Base-by-base conservation (phyloP, 2,113 vertebrate genomes). In the Alosa alosa region DNA sequence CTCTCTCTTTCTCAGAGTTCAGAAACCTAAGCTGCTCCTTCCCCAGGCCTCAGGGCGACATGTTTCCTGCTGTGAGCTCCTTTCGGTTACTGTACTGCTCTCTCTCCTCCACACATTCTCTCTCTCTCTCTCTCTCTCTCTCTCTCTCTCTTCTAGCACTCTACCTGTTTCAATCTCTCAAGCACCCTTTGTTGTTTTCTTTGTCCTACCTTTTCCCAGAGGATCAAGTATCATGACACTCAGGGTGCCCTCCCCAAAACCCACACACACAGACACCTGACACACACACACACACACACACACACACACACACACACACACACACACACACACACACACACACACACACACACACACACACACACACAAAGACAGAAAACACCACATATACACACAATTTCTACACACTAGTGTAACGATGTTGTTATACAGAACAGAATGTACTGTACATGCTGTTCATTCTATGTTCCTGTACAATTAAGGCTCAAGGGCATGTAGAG, bases 341-440 rank as follows among this genome's bases (percentile, higher is more conserved):
- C 20, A 64, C 60, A 64, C 20, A 85, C 60, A 64, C 60, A 64
- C n/a, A 86, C 89, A 84, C 75, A 41, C 89, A 86, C 86, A 88
- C 60, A 64, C n/a, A 64, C 60, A 64, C n/a, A 22, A n/a, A n/a
- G 18, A 25, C 20, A 25, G 2, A 83, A 84, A 78, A 57, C 68
- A 92, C 89, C 91, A 85, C 81, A 84, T 47, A 84, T 45, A 88
- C 60, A 41, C 41, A 88, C 89, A 18, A 60, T 60, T 22, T 60
- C 18, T 6, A 3, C 55, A 20, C 6, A 60, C 18, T 20, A 6
- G 18, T 60, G 18, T 60, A 60, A 22, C 18, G 4, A 22, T 5
- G 20, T 60, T 18, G 2, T 49, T 11, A 49, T 22, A 22, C 20
- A 1, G 3, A 22, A 60, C 18, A 20, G 6, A 50, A 50, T 50